Evolutionary conservation across 2,113 vertebrate genomes (phyloP), one percentile per base, ranked within the genome.

Genomic region (Rattus rattus): DNA sequence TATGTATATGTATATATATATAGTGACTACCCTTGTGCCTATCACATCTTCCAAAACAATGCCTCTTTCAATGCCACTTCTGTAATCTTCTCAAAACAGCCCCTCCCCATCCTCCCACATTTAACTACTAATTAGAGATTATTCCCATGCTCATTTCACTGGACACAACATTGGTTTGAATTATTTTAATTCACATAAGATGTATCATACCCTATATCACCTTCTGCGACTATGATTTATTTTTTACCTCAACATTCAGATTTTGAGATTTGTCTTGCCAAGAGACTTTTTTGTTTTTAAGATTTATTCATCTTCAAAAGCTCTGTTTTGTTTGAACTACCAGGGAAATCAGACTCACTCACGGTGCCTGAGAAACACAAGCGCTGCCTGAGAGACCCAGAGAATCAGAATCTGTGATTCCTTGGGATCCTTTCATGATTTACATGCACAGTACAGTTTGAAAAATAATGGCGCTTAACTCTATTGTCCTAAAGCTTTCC

Each of bases 101-200:
- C 72, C 54, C 22, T 61, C 8, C 33, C 4, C 12, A 52, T 7
- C 28, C 13, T 77, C 30, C 30, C 56, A 26, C 36, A 85, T 20
- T 65, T 36, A 87, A 8, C 3, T 20, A 14, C 12, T 28, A 54
- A 22, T 54, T 76, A 28, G 10, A 80, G 75, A 69, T 56, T 28
- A 47, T 19, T 75, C 7, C 22, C 63, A 9, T 22, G 36, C 24
- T 87, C 63, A 14, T 69, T 90, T 96, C 72, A 22, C 12, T 77
- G 13, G 7, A 17, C 7, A 24, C 56, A 5, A 81, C 52, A 63
- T 30, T 63, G 30, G 36, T 76, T 52, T 92, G 6, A 16, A 92
- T 49, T 80, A 65, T 83, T 93, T 79, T 72, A 67, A 83, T 91
- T 70, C 72, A 61, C 67, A 9, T 72, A 81, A 93, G 86, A 89